Evolutionary conservation across 2,888 invertebrate genomes (phyloP).

Genomic region (Xanthorhoe designata): DNA sequence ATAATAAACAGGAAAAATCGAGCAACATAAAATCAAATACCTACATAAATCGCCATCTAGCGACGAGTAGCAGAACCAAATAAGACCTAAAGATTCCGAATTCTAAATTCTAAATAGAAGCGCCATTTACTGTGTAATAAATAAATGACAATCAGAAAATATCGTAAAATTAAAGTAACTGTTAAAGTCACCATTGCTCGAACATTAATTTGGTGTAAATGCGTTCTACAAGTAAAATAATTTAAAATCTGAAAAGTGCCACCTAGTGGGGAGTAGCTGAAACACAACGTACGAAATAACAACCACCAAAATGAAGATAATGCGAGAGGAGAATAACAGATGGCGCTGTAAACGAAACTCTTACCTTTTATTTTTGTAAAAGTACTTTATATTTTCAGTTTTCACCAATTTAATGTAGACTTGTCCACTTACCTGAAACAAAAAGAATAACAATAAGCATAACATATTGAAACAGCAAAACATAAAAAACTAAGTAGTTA

Average conservation of each 20-base stretch:
- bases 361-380: constrained; percentile 15
- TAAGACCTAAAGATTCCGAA: no score
- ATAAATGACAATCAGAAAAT: neutral
- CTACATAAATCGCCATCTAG: constrained; percentile 19
- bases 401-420: no score
- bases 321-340: constrained; percentile 44
- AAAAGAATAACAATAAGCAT: constrained; percentile 14
- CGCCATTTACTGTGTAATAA: no score
- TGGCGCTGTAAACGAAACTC: constrained; percentile 54
- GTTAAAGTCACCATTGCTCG: no score
- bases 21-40: neutral
- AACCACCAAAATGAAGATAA: neutral
- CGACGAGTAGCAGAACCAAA: constrained; percentile 13
- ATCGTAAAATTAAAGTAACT: neutral
- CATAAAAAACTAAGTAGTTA: no score
- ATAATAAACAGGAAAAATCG: constrained; percentile 11
- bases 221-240: no score
- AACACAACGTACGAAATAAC: neutral
- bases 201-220: no score
- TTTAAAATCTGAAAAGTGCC: neutral
- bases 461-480: no score
- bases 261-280: constrained; percentile 32
- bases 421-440: constrained; percentile 58
- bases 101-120: no score
- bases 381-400: neutral